Conservation (phyloP, 2,888 invertebrate genomes). For the Odontomyia ornata region DNA sequence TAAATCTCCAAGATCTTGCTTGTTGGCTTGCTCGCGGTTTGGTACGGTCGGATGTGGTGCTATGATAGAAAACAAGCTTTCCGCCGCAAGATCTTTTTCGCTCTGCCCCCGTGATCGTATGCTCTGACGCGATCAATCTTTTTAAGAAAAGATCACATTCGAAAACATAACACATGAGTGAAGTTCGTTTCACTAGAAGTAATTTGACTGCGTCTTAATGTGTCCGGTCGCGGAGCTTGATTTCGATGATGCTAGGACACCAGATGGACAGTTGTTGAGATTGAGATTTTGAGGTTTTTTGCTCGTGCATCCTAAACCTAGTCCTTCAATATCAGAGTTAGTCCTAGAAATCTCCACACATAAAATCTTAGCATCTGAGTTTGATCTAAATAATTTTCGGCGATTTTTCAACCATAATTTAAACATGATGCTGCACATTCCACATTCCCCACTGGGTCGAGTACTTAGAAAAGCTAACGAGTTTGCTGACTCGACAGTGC, state of each 20-base stretch:
- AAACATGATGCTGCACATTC: not conserved
- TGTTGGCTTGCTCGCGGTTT: not conserved
- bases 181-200: constrained; percentile 20
- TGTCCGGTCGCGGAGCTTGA: not conserved
- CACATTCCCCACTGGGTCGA: constrained; percentile 5
- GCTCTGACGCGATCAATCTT: constrained; percentile 33
- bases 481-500: constrained; percentile 26
- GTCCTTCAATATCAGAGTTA: too few relatives aligned
- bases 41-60: not conserved
- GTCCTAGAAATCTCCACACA: too few relatives aligned
- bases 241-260: not conserved
- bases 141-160: constrained; percentile 20
- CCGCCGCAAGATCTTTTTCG: not conserved
- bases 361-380: too few relatives aligned
- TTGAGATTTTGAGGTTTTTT: not conserved
- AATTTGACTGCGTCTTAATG: not conserved
- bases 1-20: constrained; percentile 9
- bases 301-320: not conserved
- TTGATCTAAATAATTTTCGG: too few relatives aligned
- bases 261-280: constrained; percentile 7
- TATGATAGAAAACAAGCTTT: constrained; percentile 2
- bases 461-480: constrained; percentile 25
- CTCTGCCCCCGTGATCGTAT: not conserved
- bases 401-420: not conserved
- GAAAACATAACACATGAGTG: constrained; percentile 17